Percentiles rank a stretch among this genome's conserved stretches.
Evolutionary conservation across 1,140 invertebrate genomes (phyloP).

Genomic region (Chionoecetes opilio): DNA sequence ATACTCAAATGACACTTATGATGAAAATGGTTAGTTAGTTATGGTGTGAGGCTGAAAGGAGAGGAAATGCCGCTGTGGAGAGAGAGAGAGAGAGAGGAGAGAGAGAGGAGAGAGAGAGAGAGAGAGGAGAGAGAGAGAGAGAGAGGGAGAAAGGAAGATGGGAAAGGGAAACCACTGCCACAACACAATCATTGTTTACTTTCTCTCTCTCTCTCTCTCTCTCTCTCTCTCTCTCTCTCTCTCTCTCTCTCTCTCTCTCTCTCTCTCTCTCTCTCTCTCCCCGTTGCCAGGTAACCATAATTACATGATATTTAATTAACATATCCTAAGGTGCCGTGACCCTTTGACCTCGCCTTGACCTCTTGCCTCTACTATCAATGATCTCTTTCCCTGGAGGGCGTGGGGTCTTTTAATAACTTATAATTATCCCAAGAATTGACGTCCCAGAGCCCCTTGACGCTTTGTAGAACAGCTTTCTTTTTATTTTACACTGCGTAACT

Average conservation of each 20-base stretch:
- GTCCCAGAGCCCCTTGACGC: too few relatives aligned
- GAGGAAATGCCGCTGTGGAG: background rate
- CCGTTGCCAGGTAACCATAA: too few relatives aligned
- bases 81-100: background rate
- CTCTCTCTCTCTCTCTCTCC: background rate
- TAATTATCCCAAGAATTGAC: too few relatives aligned
- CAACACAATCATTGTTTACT: background rate
- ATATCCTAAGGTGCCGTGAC: background rate
- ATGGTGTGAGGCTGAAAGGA: background rate
- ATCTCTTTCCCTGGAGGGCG: too few relatives aligned
- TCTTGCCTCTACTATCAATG: background rate
- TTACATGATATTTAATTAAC: background rate
- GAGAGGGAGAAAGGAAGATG: background rate
- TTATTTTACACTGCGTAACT: too few relatives aligned
- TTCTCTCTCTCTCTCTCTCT: background rate
- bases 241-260: slow-evolving; percentile 13
- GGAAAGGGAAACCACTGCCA: background rate
- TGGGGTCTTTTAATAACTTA: too few relatives aligned
- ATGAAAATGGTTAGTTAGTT: background rate
- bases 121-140: background rate
- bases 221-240: slow-evolving; percentile 25
- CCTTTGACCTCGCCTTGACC: background rate
- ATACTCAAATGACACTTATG: background rate
- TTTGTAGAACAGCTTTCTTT: too few relatives aligned
- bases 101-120: background rate